Evolutionary conservation across 2,113 vertebrate species (phyloP).

Genomic region (Epinephelus moara): DNA sequence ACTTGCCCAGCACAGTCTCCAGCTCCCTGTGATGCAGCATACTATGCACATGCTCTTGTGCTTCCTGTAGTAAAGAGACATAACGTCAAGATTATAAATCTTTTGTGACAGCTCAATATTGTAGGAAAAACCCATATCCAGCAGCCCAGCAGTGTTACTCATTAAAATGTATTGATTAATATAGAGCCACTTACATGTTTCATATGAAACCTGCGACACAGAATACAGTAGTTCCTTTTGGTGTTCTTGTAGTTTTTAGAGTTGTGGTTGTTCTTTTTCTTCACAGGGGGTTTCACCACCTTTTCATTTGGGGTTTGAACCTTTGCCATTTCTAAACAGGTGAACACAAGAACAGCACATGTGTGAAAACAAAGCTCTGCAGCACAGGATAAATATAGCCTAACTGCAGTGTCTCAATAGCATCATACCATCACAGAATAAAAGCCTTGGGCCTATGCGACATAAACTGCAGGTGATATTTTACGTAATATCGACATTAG

Average conservation of each 20-base stretch:
- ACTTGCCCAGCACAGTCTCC: constrained; percentile 68
- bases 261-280: neutral
- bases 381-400: neutral
- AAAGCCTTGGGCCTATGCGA: neutral
- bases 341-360: neutral
- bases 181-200: constrained; percentile 51
- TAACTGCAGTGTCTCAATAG: neutral
- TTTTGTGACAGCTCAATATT: too few species aligned
- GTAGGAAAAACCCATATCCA: neutral
- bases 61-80: constrained; percentile 55
- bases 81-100: neutral
- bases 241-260: rapidly evolving
- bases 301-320: neutral
- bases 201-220: constrained; percentile 24
- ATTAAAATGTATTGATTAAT: neutral
- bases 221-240: constrained; percentile 18
- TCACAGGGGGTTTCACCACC: neutral
- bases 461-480: neutral
- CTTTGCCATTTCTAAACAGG: constrained; percentile 49
- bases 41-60: constrained; percentile 70
- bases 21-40: constrained; percentile 75
- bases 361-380: neutral
- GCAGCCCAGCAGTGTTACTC: too few species aligned
- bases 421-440: neutral
- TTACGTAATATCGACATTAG: rapidly evolving